These are phyloP conservation scores for Alethe diademata DNA, from an alignment of 2,113 vertebrate genomes.

Conservation along the genomic window DNA sequence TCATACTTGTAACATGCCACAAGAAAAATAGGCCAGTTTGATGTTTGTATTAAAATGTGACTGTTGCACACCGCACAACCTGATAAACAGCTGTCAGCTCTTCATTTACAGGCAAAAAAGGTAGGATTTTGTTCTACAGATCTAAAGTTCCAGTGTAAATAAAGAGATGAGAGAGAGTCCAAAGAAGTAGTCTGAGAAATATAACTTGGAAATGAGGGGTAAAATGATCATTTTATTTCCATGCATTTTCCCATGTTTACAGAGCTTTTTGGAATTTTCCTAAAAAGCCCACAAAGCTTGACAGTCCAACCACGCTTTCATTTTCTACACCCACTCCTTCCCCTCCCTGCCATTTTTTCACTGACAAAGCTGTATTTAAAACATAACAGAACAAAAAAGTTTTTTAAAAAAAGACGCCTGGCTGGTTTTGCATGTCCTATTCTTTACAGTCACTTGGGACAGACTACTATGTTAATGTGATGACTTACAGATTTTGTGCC, in stretches of 20 bases:
- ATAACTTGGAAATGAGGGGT: background rate
- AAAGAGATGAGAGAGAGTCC: background rate
- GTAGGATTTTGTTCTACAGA: background rate
- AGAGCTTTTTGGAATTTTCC: background rate
- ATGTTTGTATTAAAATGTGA: background rate
- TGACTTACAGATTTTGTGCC: background rate
- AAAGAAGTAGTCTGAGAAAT: background rate
- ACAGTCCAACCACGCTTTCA: background rate
- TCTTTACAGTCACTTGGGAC: background rate
- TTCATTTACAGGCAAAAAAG: background rate
- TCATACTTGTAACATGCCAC: background rate
- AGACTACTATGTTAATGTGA: background rate
- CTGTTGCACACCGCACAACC: background rate
- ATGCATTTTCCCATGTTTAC: background rate
- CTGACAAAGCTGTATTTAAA: background rate
- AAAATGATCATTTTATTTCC: background rate
- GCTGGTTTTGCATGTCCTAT: background rate
- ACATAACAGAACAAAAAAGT: background rate
- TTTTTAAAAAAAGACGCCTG: background rate
- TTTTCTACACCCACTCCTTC: constrained; percentile 32
- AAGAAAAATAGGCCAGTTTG: background rate
- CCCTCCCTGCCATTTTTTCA: background rate
- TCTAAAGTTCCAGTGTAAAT: background rate
- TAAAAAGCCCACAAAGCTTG: background rate
- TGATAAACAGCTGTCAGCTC: constrained; percentile 5